Base-by-base conservation (phyloP, 2,113 vertebrate genomes). In the Condylura cristata region DNA sequence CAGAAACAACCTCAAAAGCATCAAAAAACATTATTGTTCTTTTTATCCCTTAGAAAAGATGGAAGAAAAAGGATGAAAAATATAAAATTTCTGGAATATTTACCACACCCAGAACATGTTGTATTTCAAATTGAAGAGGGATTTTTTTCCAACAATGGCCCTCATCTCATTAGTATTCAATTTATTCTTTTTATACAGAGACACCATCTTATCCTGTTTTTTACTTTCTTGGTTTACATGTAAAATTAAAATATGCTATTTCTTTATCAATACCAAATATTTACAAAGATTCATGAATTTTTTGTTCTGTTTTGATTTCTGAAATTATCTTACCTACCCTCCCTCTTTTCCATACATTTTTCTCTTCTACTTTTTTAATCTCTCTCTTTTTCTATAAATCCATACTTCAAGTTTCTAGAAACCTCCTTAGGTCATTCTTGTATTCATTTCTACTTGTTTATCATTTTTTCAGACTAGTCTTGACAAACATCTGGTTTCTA, bases 401-500 rank as follows among this genome's bases (percentile, higher is more conserved):
- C 95, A 70, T 94, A 51, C 32, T 93, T 88, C 51, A 83, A 53
- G 39, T 92, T 92, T 93, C 94, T 89, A 79, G 97, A 98, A 98
- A 97, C 76, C 82, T 91, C 96, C 97, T 86, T 84, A 75, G 74
- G 96, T 96, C 96, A 98, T 98, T 97, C 96, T 97, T 96, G 63
- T 97, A 98, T 98, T 98, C 96, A 97, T 98, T 98, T 98, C 97
- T 98, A 95, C 95, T 98, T 98, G 96, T 98, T 98, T 98, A 97
- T 98, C 95, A 70, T 95, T 95, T 98, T 97, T 98, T 96, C 96
- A 98, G 81, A 98, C 96, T 98, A 90, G 96, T 97, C 96, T 96
- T 97, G 90, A 98, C 98, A 98, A 98, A 96, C 98, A 98, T 98
- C 98, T 98, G 98, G 97, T 98, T 98, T 97, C 95, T 97, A 98